phyloP scores from a whole-genome alignment of 2,113 vertebrate genomes.

The Perca flavescens region DNA sequence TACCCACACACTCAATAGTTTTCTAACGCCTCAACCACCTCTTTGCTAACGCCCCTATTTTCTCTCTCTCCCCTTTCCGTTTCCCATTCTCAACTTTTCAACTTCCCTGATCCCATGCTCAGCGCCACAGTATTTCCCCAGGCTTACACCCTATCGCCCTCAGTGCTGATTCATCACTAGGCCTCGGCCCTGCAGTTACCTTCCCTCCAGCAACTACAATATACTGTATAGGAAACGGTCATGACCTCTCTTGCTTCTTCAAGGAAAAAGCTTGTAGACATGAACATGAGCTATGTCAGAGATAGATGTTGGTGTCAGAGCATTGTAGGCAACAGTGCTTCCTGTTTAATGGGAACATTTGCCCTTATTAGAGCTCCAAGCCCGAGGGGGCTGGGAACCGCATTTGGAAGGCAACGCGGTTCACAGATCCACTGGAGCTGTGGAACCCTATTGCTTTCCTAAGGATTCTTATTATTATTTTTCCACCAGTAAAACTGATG shows the following conservation, averaged over 20 bases:
- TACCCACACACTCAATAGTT: constrained; percentile 6
- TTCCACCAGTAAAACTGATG: too few species aligned
- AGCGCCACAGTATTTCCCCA: constrained; percentile 4
- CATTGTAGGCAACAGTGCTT: neutral
- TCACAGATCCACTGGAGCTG: too few species aligned
- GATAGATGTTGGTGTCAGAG: neutral
- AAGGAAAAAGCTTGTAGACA: neutral
- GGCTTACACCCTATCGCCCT: neutral
- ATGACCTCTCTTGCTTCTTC: neutral
- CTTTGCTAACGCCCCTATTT: neutral
- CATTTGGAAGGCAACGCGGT: too few species aligned
- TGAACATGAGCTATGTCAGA: neutral
- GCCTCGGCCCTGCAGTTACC: neutral
- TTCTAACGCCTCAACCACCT: neutral
- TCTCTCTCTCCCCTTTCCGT: neutral
- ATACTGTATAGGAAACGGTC: constrained; percentile 1
- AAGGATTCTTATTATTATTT: too few species aligned
- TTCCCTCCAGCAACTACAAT: constrained; percentile 1
- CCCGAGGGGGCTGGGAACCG: too few species aligned
- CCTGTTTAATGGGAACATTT: constrained; percentile 2
- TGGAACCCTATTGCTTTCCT: too few species aligned
- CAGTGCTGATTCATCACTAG: constrained; percentile 41
- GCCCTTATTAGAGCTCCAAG: neutral
- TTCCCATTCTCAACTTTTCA: constrained; percentile 51
- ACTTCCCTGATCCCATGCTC: constrained; percentile 24